These are phyloP conservation scores for Corbicula japonica DNA, from an alignment of 2,888 invertebrate species.

Conservation along the genomic window DNA sequence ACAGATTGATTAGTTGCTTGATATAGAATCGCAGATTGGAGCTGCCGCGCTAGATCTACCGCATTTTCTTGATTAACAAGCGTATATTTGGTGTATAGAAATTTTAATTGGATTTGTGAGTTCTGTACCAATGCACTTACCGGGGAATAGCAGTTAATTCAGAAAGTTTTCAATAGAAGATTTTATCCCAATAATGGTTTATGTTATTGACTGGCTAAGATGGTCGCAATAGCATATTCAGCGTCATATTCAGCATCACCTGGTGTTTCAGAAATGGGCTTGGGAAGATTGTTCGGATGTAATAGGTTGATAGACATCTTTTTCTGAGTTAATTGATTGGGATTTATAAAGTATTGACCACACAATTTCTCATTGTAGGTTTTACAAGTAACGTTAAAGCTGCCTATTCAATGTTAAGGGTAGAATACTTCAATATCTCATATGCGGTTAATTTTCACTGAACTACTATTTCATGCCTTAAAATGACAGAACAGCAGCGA, in stretches of 20 bases:
- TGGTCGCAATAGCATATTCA: neutral
- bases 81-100: constrained; percentile 43
- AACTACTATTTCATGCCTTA: too few relatives aligned
- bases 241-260: constrained; percentile 11
- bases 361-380: too few relatives aligned
- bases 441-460: too few relatives aligned
- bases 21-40: too few relatives aligned
- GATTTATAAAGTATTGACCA: too few relatives aligned
- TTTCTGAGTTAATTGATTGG: too few relatives aligned
- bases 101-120: constrained; percentile 49
- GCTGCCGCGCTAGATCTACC: constrained; percentile 6
- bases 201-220: constrained; percentile 24
- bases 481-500: too few relatives aligned
- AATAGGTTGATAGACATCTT: constrained; percentile 9
- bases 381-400: too few relatives aligned
- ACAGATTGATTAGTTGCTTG: too few relatives aligned
- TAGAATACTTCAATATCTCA: too few relatives aligned
- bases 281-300: constrained; percentile 14
- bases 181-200: constrained; percentile 9
- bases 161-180: constrained; percentile 16
- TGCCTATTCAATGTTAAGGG: too few relatives aligned
- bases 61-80: constrained; percentile 6
- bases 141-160: constrained; percentile 23
- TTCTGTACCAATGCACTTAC: constrained; percentile 44
- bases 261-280: constrained; percentile 16